Conservation (phyloP, 2,113 vertebrate species). For the Triplophysa dalaica region DNA sequence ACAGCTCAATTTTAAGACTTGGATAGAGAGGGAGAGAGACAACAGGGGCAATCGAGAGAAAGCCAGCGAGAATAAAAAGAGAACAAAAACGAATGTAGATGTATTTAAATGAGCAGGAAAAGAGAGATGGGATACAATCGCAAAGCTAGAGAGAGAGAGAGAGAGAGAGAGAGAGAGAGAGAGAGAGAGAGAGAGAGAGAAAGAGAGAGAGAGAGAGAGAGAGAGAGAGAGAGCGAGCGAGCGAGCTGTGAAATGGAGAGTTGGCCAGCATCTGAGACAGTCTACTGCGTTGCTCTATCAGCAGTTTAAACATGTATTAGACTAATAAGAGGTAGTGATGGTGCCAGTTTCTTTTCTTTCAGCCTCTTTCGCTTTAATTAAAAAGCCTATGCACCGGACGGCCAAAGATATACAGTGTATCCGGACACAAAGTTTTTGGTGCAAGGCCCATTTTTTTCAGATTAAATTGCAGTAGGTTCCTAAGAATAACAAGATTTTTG, state of each 20-base stretch:
- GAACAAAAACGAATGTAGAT: background rate
- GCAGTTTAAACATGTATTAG: constrained; percentile 40
- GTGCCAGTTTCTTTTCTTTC: constrained; percentile 31
- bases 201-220: too few relatives aligned
- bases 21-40: constrained; percentile 2
- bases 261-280: constrained; percentile 13
- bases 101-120: constrained; percentile 13
- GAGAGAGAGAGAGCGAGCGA: background rate
- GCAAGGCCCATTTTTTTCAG: too few relatives aligned
- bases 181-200: constrained; percentile 30
- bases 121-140: background rate
- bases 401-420: background rate
- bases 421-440: too few relatives aligned
- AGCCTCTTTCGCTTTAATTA: constrained; percentile 34
- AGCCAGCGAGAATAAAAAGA: background rate
- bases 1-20: constrained; percentile 56
- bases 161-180: too few relatives aligned
- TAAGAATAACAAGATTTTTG: too few relatives aligned
- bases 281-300: constrained; percentile 24
- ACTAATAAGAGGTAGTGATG: constrained; percentile 35
- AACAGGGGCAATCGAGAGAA: constrained; percentile 1
- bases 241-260: constrained; percentile 50
- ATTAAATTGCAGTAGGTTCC: too few relatives aligned
- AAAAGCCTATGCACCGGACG: constrained; percentile 13
- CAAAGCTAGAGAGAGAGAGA: too few relatives aligned